These are phyloP conservation scores for Polypedilum pembai DNA, from an alignment of 1,140 invertebrate species.

Conservation along the genomic window DNA sequence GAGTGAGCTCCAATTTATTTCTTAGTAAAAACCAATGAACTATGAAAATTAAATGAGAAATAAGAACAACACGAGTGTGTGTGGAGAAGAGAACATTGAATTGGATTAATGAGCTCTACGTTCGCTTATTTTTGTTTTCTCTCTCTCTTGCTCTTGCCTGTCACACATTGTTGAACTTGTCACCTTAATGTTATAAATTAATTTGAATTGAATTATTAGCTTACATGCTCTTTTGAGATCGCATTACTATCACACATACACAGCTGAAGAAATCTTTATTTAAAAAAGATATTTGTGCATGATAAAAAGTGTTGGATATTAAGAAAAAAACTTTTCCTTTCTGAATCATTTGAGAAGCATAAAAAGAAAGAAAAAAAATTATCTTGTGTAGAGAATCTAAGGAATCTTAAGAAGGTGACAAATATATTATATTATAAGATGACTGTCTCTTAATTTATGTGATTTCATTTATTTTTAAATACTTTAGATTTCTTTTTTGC, in stretches of 20 bases:
- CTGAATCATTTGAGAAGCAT: constrained; percentile 20
- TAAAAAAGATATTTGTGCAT: too few species aligned
- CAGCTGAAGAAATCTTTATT: neutral
- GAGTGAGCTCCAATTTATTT: neutral
- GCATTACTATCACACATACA: neutral
- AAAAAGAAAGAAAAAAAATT: constrained; percentile 4
- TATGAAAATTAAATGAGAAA: neutral
- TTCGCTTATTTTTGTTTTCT: neutral
- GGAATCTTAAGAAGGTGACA: constrained; percentile 27
- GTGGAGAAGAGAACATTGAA: neutral
- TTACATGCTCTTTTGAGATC: constrained; percentile 27
- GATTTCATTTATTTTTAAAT: neutral
- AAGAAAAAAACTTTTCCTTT: neutral
- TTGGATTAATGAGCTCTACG: constrained; percentile 15
- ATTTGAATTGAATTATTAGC: constrained; percentile 28
- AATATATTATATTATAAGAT: constrained; percentile 26
- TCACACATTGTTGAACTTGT: constrained; percentile 17
- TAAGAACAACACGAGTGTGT: neutral
- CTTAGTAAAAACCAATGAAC: constrained; percentile 11
- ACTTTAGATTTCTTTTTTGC: neutral
- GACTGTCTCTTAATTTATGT: constrained; percentile 8
- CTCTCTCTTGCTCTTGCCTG: neutral
- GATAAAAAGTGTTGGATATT: too few species aligned
- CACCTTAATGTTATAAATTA: constrained; percentile 26
- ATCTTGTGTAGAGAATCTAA: constrained; percentile 23